These are phyloP conservation scores for Phrynocephalus forsythii DNA, from an alignment of 2,797 vertebrate genomes.

Conservation along the genomic window DNA sequence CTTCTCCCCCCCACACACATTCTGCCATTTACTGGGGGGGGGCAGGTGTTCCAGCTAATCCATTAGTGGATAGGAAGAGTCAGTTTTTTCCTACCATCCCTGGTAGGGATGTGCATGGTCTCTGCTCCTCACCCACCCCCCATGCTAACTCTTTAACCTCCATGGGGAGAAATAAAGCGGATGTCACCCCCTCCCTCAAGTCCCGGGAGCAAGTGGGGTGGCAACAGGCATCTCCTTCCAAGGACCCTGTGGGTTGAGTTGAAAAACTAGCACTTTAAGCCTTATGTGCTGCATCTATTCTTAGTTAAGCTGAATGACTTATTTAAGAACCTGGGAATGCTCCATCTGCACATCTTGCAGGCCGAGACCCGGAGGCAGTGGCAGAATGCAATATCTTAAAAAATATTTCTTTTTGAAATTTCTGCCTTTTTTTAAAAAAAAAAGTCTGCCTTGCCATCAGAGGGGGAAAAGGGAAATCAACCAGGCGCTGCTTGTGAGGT, in stretches of 20 bases:
- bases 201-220: neutral
- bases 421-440: neutral
- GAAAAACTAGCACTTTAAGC: neutral
- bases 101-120: no score
- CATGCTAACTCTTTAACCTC: no score
- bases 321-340: neutral
- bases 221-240: neutral
- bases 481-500: neutral
- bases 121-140: no score
- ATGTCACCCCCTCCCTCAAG: neutral
- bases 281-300: neutral
- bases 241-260: neutral
- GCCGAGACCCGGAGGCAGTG: neutral
- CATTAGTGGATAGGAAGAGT: no score
- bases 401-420: neutral
- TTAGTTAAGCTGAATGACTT: neutral
- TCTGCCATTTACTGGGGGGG: no score
- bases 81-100: no score
- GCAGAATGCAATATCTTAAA: neutral
- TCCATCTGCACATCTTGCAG: neutral
- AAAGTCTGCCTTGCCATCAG: neutral
- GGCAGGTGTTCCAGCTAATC: no score
- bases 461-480: neutral
- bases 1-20: no score
- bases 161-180: neutral